These are phyloP conservation scores for Alethe diademata DNA, from an alignment of 2,113 vertebrate genomes.

Conservation along the genomic window DNA sequence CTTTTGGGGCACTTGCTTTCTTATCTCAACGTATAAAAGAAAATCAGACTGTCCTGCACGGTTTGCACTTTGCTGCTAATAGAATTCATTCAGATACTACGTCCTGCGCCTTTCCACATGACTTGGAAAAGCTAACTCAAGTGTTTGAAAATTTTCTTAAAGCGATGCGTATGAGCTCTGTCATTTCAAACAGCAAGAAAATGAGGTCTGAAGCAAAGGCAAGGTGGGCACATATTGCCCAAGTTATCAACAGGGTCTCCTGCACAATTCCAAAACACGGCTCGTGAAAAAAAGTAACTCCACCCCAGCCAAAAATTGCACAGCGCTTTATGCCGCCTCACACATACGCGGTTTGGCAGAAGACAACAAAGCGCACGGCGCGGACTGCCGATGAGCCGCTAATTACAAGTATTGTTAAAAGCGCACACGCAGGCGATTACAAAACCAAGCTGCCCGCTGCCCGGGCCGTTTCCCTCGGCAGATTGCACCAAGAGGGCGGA, in stretches of 20 bases:
- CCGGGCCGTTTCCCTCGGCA: accelerated
- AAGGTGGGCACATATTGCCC: not conserved
- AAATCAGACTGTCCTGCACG: not conserved
- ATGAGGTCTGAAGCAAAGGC: not conserved
- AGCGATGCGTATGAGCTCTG: accelerated
- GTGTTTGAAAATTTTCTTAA: not conserved
- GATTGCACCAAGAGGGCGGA: accelerated
- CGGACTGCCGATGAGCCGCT: not conserved
- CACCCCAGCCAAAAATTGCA: not conserved
- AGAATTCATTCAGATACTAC: not conserved
- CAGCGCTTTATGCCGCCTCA: accelerated
- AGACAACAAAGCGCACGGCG: too few relatives aligned
- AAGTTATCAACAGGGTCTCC: not conserved
- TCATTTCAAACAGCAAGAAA: too few relatives aligned
- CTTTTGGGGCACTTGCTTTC: not conserved
- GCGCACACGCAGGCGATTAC: accelerated
- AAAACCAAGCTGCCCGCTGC: accelerated
- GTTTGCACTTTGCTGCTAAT: not conserved
- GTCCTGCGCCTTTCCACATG: not conserved
- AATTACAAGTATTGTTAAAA: not conserved
- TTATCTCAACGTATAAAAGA: not conserved
- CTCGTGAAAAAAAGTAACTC: not conserved
- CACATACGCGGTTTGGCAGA: accelerated
- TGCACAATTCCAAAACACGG: not conserved
- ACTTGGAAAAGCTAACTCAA: not conserved